These are phyloP conservation scores for Vulpes vulpes DNA, from an alignment of 2,113 vertebrate genomes.

Conservation along the genomic window DNA sequence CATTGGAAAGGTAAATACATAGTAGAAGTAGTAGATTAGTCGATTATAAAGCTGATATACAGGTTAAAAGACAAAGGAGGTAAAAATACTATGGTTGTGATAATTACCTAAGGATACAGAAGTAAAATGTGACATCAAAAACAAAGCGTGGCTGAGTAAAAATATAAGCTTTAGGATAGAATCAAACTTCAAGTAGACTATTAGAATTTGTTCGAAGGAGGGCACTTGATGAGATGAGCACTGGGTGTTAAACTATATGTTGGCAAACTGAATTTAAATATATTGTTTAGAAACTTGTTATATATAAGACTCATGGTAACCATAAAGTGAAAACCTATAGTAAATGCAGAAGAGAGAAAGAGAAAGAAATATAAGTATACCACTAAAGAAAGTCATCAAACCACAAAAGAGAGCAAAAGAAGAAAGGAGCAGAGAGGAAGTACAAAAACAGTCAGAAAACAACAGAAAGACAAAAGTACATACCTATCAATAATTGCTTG, in stretches of 20 bases:
- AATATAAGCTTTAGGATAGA: background rate
- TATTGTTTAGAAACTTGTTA: background rate
- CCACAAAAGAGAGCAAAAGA: background rate
- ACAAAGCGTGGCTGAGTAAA: background rate
- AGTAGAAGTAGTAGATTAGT: background rate
- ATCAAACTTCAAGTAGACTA: background rate
- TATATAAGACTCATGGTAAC: background rate
- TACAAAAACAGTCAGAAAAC: background rate
- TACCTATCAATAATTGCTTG: background rate
- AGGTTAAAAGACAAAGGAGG: background rate
- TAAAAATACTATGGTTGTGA: background rate
- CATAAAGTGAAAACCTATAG: background rate
- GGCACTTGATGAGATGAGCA: no score
- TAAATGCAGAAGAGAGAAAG: background rate
- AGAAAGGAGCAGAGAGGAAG: background rate
- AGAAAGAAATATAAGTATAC: background rate
- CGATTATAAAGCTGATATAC: background rate
- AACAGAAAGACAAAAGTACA: background rate
- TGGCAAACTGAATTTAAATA: no score
- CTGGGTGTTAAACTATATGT: no score
- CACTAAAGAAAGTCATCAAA: background rate
- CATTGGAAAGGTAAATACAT: background rate
- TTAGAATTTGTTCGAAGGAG: background rate
- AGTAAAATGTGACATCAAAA: background rate
- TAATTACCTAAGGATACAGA: background rate